phyloP scores from a whole-genome alignment of 2,888 invertebrate species.

The Drosophila greeni region DNA sequence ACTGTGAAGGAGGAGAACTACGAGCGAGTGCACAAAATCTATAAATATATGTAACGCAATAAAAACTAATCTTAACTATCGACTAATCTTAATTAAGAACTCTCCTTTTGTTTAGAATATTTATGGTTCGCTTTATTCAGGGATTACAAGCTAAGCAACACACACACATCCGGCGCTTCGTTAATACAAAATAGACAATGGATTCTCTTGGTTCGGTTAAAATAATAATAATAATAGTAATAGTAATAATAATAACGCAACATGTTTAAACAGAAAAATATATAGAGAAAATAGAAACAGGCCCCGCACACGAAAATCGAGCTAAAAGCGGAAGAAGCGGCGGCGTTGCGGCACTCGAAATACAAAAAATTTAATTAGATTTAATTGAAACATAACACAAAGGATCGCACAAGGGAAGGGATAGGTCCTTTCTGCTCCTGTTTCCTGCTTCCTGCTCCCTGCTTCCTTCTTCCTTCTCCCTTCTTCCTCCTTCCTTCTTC shows the following conservation, averaged over 20 bases:
- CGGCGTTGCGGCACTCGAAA: slow-evolving; percentile 2
- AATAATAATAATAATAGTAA: slow-evolving; percentile 7
- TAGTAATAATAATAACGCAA: slow-evolving; percentile 37
- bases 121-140: slow-evolving; percentile 25
- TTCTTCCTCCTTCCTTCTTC: slow-evolving; percentile 10
- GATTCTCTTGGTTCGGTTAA: slow-evolving; percentile 5
- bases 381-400: slow-evolving; percentile 1
- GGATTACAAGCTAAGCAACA: slow-evolving; percentile 25
- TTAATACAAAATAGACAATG: slow-evolving; percentile 36
- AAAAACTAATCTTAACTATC: slow-evolving; percentile 27
- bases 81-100: slow-evolving; percentile 3
- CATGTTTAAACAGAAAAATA: slow-evolving; percentile 30
- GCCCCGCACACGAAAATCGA: background rate
- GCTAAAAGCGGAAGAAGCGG: slow-evolving; percentile 1
- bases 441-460: background rate
- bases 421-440: background rate
- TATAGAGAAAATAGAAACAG: slow-evolving; percentile 22
- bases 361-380: slow-evolving; percentile 4
- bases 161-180: slow-evolving; percentile 13
- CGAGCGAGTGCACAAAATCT: slow-evolving; percentile 14
- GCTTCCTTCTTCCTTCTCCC: slow-evolving; percentile 1
- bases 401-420: slow-evolving; percentile 7
- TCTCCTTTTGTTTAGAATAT: background rate
- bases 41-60: slow-evolving; percentile 19
- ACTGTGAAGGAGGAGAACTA: slow-evolving; percentile 18